Base-by-base conservation (phyloP, 2,113 vertebrate genomes). In the Labeo rohita region DNA sequence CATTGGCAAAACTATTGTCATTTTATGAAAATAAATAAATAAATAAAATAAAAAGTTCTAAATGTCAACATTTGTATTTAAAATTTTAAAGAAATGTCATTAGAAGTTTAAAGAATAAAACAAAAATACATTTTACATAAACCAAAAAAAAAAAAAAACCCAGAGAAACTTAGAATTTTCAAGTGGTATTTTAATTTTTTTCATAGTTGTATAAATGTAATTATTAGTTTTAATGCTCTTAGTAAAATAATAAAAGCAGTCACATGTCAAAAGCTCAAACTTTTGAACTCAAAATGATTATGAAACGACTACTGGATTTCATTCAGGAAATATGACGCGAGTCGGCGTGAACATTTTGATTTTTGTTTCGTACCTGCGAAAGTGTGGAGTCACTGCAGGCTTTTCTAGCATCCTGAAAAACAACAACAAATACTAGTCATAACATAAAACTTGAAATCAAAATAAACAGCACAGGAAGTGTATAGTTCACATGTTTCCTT, bases 301-400 rank as follows among this genome's bases (percentile, higher is more conserved):
- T 9, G 9, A 68, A 34, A 68, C 4, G 4, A 68, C 21, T 68
- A 36, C 10, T 68, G 28, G 65, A 3, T 66, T 21, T 16, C 8
- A 21, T 59, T 56, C 7, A 21, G 56, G 7, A 21, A 59, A 59
- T 21, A 3, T 21, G 56, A 59, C 21, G 18, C 56, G 21, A 4
- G 56, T 21, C 54, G 0, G 7, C 21, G 4, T 13, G 15, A 52
- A 15, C 6, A 16, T 23, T 7, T 28, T 28, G 36, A 80, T 66
- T 21, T 70, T n/a, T 70, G 85, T 78, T 72, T 74, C 72, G 5
- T 94, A 98, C 98, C 98, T 99, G 98, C 87, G 95, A 95, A 72
- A 99, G 95, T 18, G 98, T 98, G 87, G 97, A 96, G 92, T 99
- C 98, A 56, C 96, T 98, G 93, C 98, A 99, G 1, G 97, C 98